Conservation (phyloP, 2,888 invertebrate species). For the Germaria angustata region DNA sequence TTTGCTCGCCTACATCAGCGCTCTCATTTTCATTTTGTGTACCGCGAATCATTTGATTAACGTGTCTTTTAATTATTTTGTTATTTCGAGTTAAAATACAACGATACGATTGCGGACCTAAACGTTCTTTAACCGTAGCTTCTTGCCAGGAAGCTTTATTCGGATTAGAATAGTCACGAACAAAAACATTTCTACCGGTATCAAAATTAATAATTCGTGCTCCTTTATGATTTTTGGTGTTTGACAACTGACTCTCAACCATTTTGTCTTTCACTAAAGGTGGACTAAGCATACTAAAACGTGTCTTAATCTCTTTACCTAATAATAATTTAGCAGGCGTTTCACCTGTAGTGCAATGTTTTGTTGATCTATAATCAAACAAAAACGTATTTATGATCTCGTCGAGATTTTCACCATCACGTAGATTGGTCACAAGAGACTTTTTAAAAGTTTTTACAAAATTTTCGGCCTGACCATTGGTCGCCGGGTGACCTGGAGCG, state of each 20-base stretch:
- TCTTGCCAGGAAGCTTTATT: slow-evolving; percentile 44
- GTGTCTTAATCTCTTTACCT: slow-evolving; percentile 12
- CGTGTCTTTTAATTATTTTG: too few species aligned
- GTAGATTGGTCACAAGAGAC: slow-evolving; percentile 4
- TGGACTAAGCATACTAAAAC: slow-evolving; percentile 44
- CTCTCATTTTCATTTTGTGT: too few species aligned
- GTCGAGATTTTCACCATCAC: slow-evolving; percentile 24
- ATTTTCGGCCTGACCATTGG: too few species aligned
- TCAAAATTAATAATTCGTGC: slow-evolving; percentile 7
- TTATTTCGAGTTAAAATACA: too few species aligned
- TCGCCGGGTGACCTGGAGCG: too few species aligned
- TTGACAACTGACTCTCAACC: slow-evolving; percentile 21
- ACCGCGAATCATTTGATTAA: too few species aligned
- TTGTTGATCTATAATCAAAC: slow-evolving; percentile 37
- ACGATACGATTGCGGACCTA: too few species aligned
- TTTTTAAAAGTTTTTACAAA: too few species aligned
- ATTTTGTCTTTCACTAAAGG: slow-evolving; percentile 42
- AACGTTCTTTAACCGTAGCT: slow-evolving; percentile 36
- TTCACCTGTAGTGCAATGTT: slow-evolving; percentile 31
- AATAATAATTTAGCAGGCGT: not conserved
- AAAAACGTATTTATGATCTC: slow-evolving; percentile 42
- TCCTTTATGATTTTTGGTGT: slow-evolving; percentile 37
- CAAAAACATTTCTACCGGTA: slow-evolving; percentile 28
- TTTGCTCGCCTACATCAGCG: too few species aligned
- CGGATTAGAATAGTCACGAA: slow-evolving; percentile 49